Percentiles rank a stretch among this genome's conserved stretches.
phyloP scores from a whole-genome alignment of 2,113 vertebrate species.

The Austrofundulus limnaeus region DNA sequence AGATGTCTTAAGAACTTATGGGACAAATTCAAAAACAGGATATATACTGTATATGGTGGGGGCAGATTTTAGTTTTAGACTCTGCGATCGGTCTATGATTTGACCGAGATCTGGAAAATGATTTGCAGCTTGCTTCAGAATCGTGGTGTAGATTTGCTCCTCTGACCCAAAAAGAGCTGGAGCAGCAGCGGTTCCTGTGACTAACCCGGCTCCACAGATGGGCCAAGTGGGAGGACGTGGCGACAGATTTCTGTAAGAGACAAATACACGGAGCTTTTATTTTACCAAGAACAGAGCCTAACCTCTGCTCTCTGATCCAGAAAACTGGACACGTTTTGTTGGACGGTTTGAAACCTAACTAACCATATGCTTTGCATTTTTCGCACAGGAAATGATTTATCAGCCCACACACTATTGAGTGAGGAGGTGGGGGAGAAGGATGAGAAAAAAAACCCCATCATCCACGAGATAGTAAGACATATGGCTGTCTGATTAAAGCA shows the following conservation, averaged over 20 bases:
- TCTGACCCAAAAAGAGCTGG: slow-evolving; percentile 54
- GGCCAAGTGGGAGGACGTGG: slow-evolving; percentile 64
- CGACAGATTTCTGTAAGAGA: slow-evolving; percentile 50
- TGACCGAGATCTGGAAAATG: slow-evolving; percentile 45
- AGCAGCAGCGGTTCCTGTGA: slow-evolving; percentile 43
- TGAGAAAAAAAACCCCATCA: slow-evolving; percentile 55
- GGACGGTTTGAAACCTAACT: slow-evolving; percentile 32
- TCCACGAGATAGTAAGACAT: slow-evolving; percentile 61
- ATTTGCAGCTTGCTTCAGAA: slow-evolving; percentile 14
- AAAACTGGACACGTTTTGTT: slow-evolving; percentile 35
- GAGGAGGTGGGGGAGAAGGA: slow-evolving; percentile 35
- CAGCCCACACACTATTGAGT: slow-evolving; percentile 50
- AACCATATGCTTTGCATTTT: slow-evolving; percentile 65
- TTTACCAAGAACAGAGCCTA: slow-evolving; percentile 12
- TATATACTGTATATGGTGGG: background rate
- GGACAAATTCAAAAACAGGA: slow-evolving; percentile 24
- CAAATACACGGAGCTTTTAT: background rate
- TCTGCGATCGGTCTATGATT: slow-evolving; percentile 28
- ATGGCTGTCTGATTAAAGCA: slow-evolving; percentile 66
- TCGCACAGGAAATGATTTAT: slow-evolving; percentile 65
- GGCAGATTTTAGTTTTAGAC: slow-evolving; percentile 14
- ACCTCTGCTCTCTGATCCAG: slow-evolving; percentile 27
- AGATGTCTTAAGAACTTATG: slow-evolving; percentile 18
- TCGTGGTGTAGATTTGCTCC: slow-evolving; percentile 15
- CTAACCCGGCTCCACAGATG: slow-evolving; percentile 68